These are phyloP conservation scores for Pilophorus perplexus DNA, from an alignment of 2,888 invertebrate species.

Conservation along the genomic window DNA sequence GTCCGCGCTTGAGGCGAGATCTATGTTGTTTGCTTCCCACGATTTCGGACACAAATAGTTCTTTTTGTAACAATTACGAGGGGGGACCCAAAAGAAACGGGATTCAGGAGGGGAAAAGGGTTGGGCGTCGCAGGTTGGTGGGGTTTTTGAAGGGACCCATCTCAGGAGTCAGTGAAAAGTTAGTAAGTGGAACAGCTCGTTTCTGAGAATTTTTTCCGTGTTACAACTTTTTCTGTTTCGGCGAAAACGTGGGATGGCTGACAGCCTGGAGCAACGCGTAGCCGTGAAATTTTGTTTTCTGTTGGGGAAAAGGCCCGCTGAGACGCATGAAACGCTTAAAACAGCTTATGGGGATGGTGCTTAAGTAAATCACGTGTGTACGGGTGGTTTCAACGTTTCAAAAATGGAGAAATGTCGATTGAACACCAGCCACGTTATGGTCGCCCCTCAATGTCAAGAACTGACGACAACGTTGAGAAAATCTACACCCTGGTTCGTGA, in stretches of 20 bases:
- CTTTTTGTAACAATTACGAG: too few relatives aligned
- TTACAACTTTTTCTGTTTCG: too few relatives aligned
- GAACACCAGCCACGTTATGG: conserved; percentile 38
- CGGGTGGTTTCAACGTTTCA: conserved; percentile 14
- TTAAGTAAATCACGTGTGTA: conserved; percentile 33
- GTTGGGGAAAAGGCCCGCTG: background rate
- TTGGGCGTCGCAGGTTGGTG: background rate
- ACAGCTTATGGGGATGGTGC: conserved; percentile 17
- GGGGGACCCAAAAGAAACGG: conserved; percentile 12
- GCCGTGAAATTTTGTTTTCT: conserved; percentile 8
- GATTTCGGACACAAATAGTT: too few relatives aligned
- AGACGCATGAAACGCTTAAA: conserved; percentile 38
- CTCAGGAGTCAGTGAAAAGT: too few relatives aligned
- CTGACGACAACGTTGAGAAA: conserved; percentile 40
- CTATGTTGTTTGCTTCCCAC: too few relatives aligned
- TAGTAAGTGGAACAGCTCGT: too few relatives aligned
- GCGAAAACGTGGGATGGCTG: conserved; percentile 28
- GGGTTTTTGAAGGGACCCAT: too few relatives aligned
- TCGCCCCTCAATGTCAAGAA: conserved; percentile 34
- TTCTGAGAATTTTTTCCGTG: too few relatives aligned
- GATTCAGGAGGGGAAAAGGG: conserved; percentile 6
- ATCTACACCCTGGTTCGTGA: conserved; percentile 11
- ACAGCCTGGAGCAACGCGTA: background rate
- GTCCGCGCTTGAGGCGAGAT: too few relatives aligned
- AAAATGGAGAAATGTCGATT: conserved; percentile 40